Evolutionary conservation across 2,797 vertebrate genomes (phyloP).

Genomic region (Acomys russatus): DNA sequence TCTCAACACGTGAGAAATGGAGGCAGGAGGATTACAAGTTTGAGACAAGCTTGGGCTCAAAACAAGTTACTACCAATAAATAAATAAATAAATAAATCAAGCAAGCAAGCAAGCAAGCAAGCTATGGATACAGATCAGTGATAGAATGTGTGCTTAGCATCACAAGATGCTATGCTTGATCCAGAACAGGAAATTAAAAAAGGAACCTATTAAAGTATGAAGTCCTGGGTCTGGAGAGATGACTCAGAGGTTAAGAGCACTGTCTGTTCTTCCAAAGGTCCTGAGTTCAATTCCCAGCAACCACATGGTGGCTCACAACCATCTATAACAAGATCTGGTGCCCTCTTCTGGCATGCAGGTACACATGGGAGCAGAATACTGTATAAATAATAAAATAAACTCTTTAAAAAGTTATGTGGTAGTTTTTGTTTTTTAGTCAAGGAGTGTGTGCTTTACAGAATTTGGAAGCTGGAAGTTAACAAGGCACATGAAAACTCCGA

Average conservation of each 20-base stretch:
- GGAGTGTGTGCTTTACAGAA: not conserved
- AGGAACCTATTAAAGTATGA: not conserved
- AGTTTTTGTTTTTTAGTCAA: not conserved
- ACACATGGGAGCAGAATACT: too few species aligned
- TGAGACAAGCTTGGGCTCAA: not conserved
- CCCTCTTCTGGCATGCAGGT: too few species aligned
- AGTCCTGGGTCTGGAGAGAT: too few species aligned
- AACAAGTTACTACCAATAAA: not conserved
- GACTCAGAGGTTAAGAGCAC: too few species aligned
- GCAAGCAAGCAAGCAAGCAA: not conserved
- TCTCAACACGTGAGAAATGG: not conserved
- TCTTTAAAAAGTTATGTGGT: not conserved
- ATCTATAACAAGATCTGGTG: too few species aligned
- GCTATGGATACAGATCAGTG: not conserved
- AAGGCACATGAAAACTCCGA: not conserved
- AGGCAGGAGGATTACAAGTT: not conserved
- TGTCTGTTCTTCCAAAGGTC: too few species aligned
- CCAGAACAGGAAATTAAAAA: not conserved
- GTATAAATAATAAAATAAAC: too few species aligned
- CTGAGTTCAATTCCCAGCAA: too few species aligned
- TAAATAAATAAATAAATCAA: too few species aligned
- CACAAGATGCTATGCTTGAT: not conserved
- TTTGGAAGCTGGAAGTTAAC: conserved; percentile 12
- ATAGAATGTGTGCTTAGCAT: not conserved
- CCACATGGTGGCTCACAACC: too few species aligned